Base-by-base conservation (phyloP, 2,113 vertebrate genomes). In the Rhegmatorhina hoffmannsi region DNA sequence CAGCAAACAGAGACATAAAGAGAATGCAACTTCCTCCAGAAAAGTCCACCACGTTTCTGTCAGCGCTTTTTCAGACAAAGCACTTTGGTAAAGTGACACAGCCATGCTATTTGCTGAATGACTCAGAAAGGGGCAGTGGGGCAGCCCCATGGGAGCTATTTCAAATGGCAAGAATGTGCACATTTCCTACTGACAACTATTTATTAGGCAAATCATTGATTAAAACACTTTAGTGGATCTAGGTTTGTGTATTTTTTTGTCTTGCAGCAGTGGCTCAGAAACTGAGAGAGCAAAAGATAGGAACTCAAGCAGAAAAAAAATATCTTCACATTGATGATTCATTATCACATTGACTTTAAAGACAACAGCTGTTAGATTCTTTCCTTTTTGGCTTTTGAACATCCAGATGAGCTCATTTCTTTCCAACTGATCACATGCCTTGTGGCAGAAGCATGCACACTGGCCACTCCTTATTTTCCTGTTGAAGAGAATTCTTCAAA, bases 331-430 rank as follows among this genome's bases (percentile, higher is more conserved):
- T 28, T 77, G 77, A 77, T 89, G 92, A 97, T 89, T 96, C 89
- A 93, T 92, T 93, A 90, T 92, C 94, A 87, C 36, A 6, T 25
- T 95, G 85, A 59, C 74, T 92, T 64, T 56, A 92, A 87, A 95
- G 74, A 83, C 43, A 91, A 90, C 90, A 95, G 94, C 94, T 96
- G 94, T 72, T 93, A 81, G 50, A 91, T 75, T 88, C 85, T 93
- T 96, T 81, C 92, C 83, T 68, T 96, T 92, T 87, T 84, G 66
- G 83, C 77, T 92, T 86, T 52, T 81, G 49, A 81, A 73, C 67
- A 87, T 33, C 52, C 67, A 87, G 73, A 94, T 95, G 92, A 93
- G 67, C 68, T 96, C 40, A 93, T 25, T 93, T 87, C 56, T 96
- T 95, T 94, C 90, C 89, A 96, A 55, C 14, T 63, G 74, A 90